Percentiles rank a stretch among this genome's conserved stretches.
Conservation (phyloP, 2,797 vertebrate genomes). For the Chelonia mydas region DNA sequence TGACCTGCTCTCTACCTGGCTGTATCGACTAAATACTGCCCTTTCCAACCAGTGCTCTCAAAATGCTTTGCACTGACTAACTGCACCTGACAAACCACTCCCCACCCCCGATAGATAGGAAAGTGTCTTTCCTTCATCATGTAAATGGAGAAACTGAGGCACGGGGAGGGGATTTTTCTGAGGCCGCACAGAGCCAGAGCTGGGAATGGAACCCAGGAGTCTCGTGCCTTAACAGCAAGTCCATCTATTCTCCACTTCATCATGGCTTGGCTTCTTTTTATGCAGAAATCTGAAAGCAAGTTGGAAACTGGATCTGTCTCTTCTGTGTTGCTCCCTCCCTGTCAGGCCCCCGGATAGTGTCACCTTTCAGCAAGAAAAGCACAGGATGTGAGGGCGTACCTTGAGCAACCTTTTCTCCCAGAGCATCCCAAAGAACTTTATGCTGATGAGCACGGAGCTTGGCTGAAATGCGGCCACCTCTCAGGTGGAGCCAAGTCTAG, state of each 20-base stretch:
- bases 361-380: neutral
- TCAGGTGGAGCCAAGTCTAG: neutral
- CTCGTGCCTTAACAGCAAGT: neutral
- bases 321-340: fast-evolving
- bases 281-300: neutral
- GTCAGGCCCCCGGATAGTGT: neutral
- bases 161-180: too few species aligned
- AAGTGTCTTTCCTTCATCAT: too few species aligned
- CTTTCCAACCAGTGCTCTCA: neutral
- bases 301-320: neutral
- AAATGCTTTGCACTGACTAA: too few species aligned
- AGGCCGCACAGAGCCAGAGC: neutral
- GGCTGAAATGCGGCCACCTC: neutral
- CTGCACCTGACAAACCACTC: fast-evolving
- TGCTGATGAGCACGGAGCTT: fast-evolving
- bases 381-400: fast-evolving
- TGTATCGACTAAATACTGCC: fast-evolving
- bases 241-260: fast-evolving
- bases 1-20: neutral
- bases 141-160: too few species aligned
- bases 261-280: neutral
- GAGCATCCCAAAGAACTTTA: neutral
- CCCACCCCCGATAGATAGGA: too few species aligned
- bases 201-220: neutral
- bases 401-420: neutral